A percentile compares a stretch with the other conserved stretches of the same genome.
Conservation (phyloP, 2,113 vertebrate species). For the Benitochromis conjunctus region DNA sequence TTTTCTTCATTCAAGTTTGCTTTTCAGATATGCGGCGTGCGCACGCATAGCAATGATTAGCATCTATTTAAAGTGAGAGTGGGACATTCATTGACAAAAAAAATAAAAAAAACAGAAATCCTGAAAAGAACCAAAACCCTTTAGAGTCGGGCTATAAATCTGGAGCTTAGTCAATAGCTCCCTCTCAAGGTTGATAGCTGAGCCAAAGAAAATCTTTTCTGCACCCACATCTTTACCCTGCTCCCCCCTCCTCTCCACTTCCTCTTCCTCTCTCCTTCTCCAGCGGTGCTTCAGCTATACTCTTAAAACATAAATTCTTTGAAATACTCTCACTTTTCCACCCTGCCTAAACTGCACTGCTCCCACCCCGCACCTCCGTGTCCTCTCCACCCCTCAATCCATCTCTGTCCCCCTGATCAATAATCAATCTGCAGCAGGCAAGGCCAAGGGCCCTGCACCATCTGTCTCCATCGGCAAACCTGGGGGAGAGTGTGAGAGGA, state of each 20-base stretch:
- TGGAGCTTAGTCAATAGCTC: conserved; percentile 56
- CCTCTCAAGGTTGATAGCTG: conserved; percentile 55
- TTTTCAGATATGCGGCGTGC: background rate
- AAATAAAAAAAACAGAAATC: conserved; percentile 16
- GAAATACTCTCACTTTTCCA: conserved; percentile 53
- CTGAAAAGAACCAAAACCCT: conserved; percentile 33
- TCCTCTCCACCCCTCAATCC: conserved; percentile 70
- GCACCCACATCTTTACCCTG: background rate
- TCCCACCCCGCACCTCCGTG: conserved; percentile 8
- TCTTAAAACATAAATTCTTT: conserved; percentile 64
- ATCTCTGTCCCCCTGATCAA: conserved; percentile 82
- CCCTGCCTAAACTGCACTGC: conserved; percentile 23
- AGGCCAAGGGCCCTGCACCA: conserved; percentile 60
- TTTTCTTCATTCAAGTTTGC: background rate
- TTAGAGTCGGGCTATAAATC: conserved; percentile 25
- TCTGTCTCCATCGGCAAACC: conserved; percentile 75
- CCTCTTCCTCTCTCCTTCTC: background rate
- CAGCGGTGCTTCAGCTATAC: conserved; percentile 31
- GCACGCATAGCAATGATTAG: conserved; percentile 2
- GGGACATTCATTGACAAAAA: conserved; percentile 1
- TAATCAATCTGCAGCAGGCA: conserved; percentile 79
- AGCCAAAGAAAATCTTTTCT: conserved; percentile 32
- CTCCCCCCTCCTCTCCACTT: background rate
- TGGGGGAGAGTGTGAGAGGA: conserved; percentile 3
- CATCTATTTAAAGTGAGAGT: conserved; percentile 11